Evolutionary conservation across 2,888 invertebrate genomes (phyloP), one percentile per base, ranked within the genome.

Genomic region (Colostygia pectinataria): DNA sequence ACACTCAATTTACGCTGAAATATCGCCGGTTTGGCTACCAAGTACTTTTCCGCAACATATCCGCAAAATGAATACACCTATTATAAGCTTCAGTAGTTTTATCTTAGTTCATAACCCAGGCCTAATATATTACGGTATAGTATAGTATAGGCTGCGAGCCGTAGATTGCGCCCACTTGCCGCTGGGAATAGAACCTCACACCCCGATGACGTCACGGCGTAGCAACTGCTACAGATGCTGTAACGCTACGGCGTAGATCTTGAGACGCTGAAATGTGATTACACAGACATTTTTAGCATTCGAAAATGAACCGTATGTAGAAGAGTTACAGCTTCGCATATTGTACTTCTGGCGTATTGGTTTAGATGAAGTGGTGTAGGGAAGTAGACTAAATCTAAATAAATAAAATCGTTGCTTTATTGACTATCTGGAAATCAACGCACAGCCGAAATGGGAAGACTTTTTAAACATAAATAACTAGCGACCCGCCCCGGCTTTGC

Each of bases 171-270:
- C 75, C 73, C 68, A 74, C 77, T 68, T 70, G 33, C 38, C 18
- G 9, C 57, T 54, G 3, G 42, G 55, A 78, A 78, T 78, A 78
- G 73, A 66, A 68, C 78, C 78, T 47, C 76, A 75, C 61, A 61
- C 76, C 63, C 42, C 47, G 13, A 39, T 48, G 61, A 62, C 69
- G 68, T 67, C 69, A 66, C 59, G 1, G 1, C 45, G 29, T 32
- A 41, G 41, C 3, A 51, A 43, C 61, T 63, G 54, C 58, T 57
- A 49, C 55, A 51, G 57, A 44, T 33, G 14, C 41, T 51, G 50
- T 32, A 20, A 24, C 13, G 40, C 50, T 51, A 45, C 44, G 51
- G 32, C 51, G 51, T 45, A 41, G 40, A 27, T 27, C 29, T 45
- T 15, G 12, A 46, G 14, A 40, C 20, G 13, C 8, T 14, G 23